Percentiles rank a stretch among this genome's conserved stretches.
These are phyloP conservation scores for Pleuronectes platessa DNA, from an alignment of 2,113 vertebrate species.

Conservation along the genomic window DNA sequence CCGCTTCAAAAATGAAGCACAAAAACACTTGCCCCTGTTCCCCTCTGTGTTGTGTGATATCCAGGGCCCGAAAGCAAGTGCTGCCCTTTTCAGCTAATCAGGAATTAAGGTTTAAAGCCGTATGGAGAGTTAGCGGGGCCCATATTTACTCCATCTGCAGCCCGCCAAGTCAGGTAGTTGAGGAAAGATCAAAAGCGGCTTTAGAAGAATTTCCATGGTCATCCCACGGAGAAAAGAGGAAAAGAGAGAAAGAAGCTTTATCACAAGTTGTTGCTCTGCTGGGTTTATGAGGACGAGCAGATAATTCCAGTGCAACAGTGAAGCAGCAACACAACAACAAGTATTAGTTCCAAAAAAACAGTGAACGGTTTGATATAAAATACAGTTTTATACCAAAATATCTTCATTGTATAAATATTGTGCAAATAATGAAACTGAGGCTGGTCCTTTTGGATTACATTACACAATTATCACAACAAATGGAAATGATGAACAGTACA, in stretches of 20 bases:
- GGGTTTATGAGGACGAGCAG: too few species aligned
- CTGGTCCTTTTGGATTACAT: constrained; percentile 3
- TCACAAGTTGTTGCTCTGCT: background rate
- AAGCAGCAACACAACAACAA: too few species aligned
- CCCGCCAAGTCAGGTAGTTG: constrained; percentile 78
- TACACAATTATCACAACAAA: constrained; percentile 2
- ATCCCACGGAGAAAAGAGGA: constrained; percentile 42
- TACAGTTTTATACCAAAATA: constrained; percentile 71
- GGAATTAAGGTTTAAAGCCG: constrained; percentile 85
- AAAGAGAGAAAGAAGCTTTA: background rate
- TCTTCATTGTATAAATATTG: constrained; percentile 63
- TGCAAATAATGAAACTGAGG: constrained; percentile 57
- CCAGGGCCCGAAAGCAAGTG: constrained; percentile 81
- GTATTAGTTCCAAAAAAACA: background rate
- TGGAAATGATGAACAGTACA: too few species aligned
- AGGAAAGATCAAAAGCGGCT: constrained; percentile 79
- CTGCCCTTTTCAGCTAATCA: constrained; percentile 84
- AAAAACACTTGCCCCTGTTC: constrained; percentile 82
- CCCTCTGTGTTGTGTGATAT: constrained; percentile 81
- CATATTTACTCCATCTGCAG: constrained; percentile 88
- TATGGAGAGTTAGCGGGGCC: constrained; percentile 76
- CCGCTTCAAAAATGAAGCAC: constrained; percentile 81
- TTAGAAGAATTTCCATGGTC: constrained; percentile 32
- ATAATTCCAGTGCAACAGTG: too few species aligned
- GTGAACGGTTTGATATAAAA: constrained; percentile 42